Conservation (phyloP, 2,113 vertebrate species). For the Eurypyga helias region DNA sequence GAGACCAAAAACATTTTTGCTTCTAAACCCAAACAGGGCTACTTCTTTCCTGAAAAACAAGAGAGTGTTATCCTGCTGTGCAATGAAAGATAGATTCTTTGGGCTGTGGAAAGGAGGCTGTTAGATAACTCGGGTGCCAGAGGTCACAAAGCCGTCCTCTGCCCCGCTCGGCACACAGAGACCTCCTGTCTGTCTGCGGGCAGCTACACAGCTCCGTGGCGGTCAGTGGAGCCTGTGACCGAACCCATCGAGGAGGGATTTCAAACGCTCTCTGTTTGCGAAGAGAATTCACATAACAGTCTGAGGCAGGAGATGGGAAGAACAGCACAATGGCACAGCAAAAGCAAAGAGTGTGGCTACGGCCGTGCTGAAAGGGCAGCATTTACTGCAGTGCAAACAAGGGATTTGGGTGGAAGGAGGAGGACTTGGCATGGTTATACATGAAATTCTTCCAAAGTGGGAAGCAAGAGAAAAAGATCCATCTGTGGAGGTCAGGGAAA, state of each 20-base stretch:
- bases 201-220: constrained; percentile 3
- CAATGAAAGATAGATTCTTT: constrained; percentile 17
- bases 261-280: neutral
- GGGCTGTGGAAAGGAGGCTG: neutral
- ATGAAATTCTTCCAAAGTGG: neutral
- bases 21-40: neutral
- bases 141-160: neutral
- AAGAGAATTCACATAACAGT: neutral
- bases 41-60: constrained; percentile 19
- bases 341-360: neutral
- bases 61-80: neutral
- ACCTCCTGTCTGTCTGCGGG: neutral
- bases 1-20: constrained; percentile 14
- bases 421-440: neutral
- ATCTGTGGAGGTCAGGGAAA: neutral
- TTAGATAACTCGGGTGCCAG: neutral
- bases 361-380: neutral
- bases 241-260: neutral
- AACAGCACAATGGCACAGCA: neutral
- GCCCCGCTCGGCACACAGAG: neutral
- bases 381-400: neutral
- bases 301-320: neutral
- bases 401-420: neutral
- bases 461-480: neutral
- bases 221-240: neutral